Evolutionary conservation across 2,113 vertebrate species (phyloP), one percentile per base, ranked within the genome.

Genomic region (Eolophus roseicapilla): DNA sequence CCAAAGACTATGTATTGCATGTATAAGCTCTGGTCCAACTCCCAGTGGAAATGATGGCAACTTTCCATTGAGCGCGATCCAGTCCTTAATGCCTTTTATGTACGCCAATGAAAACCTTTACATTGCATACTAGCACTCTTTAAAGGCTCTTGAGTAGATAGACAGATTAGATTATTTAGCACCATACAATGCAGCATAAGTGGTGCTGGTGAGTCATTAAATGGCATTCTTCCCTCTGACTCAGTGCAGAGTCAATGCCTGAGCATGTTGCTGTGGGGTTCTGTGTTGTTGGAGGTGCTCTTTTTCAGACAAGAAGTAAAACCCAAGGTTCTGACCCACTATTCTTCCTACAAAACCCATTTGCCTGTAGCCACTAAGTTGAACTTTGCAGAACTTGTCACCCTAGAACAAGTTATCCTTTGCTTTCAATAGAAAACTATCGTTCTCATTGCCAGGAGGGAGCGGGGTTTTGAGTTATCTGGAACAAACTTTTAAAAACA

Each of bases 121-220:
- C 91, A 79, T 96, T 94, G 95, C 96, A 79, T 49, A 76, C 92
- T 93, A 91, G 67, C 13, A n/a, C 93, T 92, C 92, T 95, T 96
- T 93, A 95, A 96, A 95, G 74, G 70, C 81, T 92, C 77, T 90
- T 1, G 59, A 97, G 86, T 43, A 96, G 96, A 96, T 96, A 92
- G 95, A 93, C 88, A 92, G 96, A 97, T 96, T 92, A 96, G 95
- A 97, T 96, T 96, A 95, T 96, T 96, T 96, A 96, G 95, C 92
- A 63, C 88, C 68, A 92, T 93, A 96, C 95, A 96, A 46, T 94
- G 77, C 91, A 77, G 86, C 70, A 87, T 80, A 92, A 97, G 91
- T 92, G 91, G 41, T 94, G 91, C 67, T 94, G 95, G 95, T 97
- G 96, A 97, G 92, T 97, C 96, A 97, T 25, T 73, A 74, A 86